Evolutionary conservation across 2,797 vertebrate species (phyloP).

Genomic region (Champsocephalus gunnari): DNA sequence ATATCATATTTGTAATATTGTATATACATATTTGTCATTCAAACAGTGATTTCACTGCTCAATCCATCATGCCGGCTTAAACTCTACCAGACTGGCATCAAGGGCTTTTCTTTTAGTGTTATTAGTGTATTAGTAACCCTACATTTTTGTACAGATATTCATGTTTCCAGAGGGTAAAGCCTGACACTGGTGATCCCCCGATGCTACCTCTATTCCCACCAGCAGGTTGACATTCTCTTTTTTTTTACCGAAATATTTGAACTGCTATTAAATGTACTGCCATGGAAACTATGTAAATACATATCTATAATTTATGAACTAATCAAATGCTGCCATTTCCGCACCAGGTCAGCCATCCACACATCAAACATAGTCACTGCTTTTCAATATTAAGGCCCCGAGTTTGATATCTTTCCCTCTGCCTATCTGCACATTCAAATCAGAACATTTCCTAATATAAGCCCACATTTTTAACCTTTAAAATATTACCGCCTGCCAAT

Average conservation of each 20-base stretch:
- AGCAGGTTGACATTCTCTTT: neutral
- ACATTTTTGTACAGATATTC: no score
- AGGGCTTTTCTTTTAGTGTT: neutral
- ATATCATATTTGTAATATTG: neutral
- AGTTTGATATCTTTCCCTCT: constrained; percentile 45
- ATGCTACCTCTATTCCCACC: neutral
- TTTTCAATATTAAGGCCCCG: constrained; percentile 36
- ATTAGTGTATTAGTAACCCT: no score
- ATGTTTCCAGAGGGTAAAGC: neutral
- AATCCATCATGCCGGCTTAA: neutral
- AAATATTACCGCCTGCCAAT: constrained; percentile 66
- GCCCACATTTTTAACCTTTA: constrained; percentile 68
- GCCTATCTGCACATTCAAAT: constrained; percentile 47
- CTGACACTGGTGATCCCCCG: neutral
- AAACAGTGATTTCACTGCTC: neutral
- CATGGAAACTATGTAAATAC: neutral
- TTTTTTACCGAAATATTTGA: neutral
- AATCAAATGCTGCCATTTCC: neutral
- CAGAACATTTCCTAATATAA: constrained; percentile 56
- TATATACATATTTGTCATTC: neutral
- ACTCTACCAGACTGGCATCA: neutral
- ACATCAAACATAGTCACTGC: constrained; percentile 29
- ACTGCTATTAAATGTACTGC: neutral
- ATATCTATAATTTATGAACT: neutral
- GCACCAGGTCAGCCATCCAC: constrained; percentile 2